Base-by-base conservation (phyloP, 1,140 invertebrate species). In the Brachionus calyciflorus region DNA sequence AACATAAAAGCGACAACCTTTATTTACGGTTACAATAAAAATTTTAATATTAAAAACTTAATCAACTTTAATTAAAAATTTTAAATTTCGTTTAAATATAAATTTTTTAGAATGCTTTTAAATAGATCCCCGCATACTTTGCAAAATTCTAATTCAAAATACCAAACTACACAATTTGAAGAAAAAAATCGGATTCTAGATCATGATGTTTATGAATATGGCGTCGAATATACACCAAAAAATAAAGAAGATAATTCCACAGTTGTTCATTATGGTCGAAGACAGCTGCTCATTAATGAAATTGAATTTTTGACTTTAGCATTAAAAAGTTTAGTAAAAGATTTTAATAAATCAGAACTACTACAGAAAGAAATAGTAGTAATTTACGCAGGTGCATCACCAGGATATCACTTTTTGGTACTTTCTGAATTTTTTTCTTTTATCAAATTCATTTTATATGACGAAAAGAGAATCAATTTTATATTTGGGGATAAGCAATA, bases 281-380 rank as follows among this genome's bases (percentile, higher is more conserved):
- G 19, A 37, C 55, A 60, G 17, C 30, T 60, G n/a, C 37, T 60
- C 3, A 7, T 60, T 6, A 37, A 33, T 60, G 55, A 60, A 60
- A 60, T 60, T 60, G 55, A 60, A 60, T 60, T 60, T 60, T 60
- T 60, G 30, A 60, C 28, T 17, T n/a, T 60, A 3, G 28, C n/a
- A 17, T 37, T 60, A 60, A 14, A 37, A 33, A 33, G 37, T 33
- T 60, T 60, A 37, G 19, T n/a, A 1, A 19, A 60, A 60, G 9
- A 37, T 21, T n/a, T n/a, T n/a, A n/a, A n/a, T n/a, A n/a, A n/a
- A n/a, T n/a, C n/a, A n/a, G n/a, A n/a, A n/a, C 12, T 33, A 9
- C 33, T 19, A 17, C 4, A 60, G n/a, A 60, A 60, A 41, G 37
- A 60, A 60, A 33, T 60, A 17, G 33, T 60, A 7, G 55, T 60